Evolutionary conservation across 2,888 invertebrate genomes (phyloP).

Genomic region (Hermaeophaga mercurialis): DNA sequence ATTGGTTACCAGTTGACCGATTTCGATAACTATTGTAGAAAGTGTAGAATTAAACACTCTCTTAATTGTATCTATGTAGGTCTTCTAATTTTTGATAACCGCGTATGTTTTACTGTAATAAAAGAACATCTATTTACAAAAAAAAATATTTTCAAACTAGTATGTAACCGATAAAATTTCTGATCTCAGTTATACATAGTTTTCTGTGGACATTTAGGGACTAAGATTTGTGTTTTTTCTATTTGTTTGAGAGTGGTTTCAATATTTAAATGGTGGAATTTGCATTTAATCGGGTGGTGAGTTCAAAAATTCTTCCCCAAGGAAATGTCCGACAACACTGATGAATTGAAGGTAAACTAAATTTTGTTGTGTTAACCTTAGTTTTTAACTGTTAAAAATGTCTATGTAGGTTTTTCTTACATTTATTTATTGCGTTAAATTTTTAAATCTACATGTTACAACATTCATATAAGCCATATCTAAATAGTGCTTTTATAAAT

Average conservation of each 20-base stretch:
- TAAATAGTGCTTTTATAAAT: too few relatives aligned
- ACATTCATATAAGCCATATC: too few relatives aligned
- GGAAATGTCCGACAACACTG: conserved; percentile 58
- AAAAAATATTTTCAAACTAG: not conserved
- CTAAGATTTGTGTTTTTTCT: too few relatives aligned
- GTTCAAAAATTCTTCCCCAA: conserved; percentile 33
- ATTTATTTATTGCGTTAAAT: too few relatives aligned
- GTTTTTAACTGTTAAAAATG: conserved; percentile 15
- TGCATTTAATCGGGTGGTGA: conserved; percentile 35
- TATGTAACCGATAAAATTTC: not conserved
- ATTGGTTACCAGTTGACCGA: not conserved
- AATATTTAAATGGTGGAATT: conserved; percentile 42
- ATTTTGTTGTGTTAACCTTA: conserved; percentile 13
- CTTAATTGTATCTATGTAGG: not conserved
- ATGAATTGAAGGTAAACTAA: conserved; percentile 55
- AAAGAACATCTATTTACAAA: not conserved
- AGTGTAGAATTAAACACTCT: not conserved
- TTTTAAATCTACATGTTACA: too few relatives aligned
- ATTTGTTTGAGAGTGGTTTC: conserved; percentile 6
- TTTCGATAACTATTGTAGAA: not conserved
- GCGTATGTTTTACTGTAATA: conserved; percentile 3
- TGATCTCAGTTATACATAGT: not conserved
- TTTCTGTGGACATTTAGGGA: too few relatives aligned
- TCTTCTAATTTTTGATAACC: conserved; percentile 4
- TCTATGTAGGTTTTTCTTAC: too few relatives aligned